Conservation (phyloP, 2,888 invertebrate genomes). For the Mythimna ferrago region DNA sequence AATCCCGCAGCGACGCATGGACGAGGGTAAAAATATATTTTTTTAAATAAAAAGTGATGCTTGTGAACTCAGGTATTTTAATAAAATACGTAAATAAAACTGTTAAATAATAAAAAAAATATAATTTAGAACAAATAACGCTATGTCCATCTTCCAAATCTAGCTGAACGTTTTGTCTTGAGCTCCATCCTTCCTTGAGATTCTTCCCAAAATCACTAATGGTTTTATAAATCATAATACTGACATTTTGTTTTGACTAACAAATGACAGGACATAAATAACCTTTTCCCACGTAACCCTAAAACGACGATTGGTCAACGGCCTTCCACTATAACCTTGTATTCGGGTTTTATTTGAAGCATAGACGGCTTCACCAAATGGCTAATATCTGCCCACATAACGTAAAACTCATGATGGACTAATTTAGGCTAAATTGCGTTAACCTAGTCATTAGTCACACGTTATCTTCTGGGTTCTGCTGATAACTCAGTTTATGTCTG, state of each 20-base stretch:
- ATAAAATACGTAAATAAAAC: too few species aligned
- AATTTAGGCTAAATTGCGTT: conserved; percentile 59
- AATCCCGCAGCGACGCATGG: too few species aligned
- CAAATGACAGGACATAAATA: background rate
- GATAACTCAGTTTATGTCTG: conserved; percentile 58
- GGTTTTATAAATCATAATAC: background rate
- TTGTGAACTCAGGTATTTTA: too few species aligned
- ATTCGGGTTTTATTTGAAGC: conserved; percentile 56
- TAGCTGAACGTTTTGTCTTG: background rate
- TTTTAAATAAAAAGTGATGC: too few species aligned
- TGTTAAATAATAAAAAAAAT: too few species aligned
- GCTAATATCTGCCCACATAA: conserved; percentile 56
- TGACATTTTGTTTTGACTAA: background rate
- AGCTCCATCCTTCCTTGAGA: background rate
- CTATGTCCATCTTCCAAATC: background rate
- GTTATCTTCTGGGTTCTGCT: conserved; percentile 56
- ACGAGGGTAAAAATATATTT: too few species aligned
- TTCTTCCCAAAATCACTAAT: too few species aligned
- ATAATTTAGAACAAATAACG: background rate
- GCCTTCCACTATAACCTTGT: conserved; percentile 63
- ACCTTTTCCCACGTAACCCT: conserved; percentile 38
- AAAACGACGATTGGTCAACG: conserved; percentile 56
- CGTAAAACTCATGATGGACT: conserved; percentile 51
- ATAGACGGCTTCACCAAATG: conserved; percentile 54
- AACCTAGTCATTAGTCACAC: conserved; percentile 57